Base-by-base conservation (phyloP, 2,888 invertebrate species). In the Lycocerus yunnanus region DNA sequence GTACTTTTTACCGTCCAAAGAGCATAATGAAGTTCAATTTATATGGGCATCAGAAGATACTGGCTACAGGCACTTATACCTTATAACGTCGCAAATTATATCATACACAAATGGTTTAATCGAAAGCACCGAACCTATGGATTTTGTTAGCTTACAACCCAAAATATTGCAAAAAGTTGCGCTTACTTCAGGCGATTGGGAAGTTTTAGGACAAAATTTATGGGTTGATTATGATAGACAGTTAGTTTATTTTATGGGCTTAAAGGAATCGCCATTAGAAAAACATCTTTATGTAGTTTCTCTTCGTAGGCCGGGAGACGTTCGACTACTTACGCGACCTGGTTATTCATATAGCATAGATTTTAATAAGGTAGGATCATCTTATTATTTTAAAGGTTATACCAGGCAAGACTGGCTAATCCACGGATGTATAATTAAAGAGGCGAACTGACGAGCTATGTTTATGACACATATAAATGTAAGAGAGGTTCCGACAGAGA, bases 41-140 rank as follows among this genome's bases (percentile, higher is more conserved):
- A 90, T 98, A 67, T 98, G 97, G 97, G 96, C 96, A 0, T 96
- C 95, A 59, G 98, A 98, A 87, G 95, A 96, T 85, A 93, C 94
- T 0, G 97, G 97, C 0, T 97, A 91, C 84, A 89, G 97, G 69
- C 98, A 98, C 85, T 89, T 98, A 74, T 97, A 97, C 85, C 88
- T 94, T 70, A 89, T 95, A 63, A 93, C 93, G 0, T 93, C 94
- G 68, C 89, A 89, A 69, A 84, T 92, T 74, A 81, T 83, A 84
- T 87, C 89, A 3, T 84, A 88, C 69, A 85, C 86, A 59, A 92
- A 91, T 83, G 91, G 91, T n/a, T 88, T 90, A 24, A 87, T 88
- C 59, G 90, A 89, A 80, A 86, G 87, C 21, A 81, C 87, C 9
- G 89, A 89, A 81, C 86, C 87, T 67, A 87, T 89, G 87, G 89